Base-by-base conservation (phyloP, 1,140 invertebrate genomes). In the Drosophila gunungcola region DNA sequence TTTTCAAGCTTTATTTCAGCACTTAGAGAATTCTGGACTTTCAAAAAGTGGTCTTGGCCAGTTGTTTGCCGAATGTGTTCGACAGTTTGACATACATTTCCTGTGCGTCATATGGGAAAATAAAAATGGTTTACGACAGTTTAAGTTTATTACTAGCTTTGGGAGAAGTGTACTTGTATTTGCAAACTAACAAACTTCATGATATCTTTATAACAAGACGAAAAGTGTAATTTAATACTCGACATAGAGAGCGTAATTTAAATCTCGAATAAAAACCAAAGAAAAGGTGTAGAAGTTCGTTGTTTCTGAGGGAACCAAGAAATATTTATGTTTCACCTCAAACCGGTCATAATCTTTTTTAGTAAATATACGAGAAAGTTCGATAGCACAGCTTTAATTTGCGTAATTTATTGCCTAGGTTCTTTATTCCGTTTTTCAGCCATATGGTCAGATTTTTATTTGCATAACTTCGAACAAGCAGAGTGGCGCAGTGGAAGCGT, bases 401-500 rank as follows among this genome's bases (percentile, higher is more conserved):
- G 10, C 10, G 2, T 3, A 36, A 36, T 36, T 32, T 32, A 6
- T 32, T 29, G n/a, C n/a, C n/a, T n/a, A n/a, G 3, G 29, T 32
- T 32, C 4, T 32, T 32, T 32, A n/a, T 1, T 32, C 29, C 7
- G 5, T 6, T 32, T 32, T 32, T 32, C 29, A 32, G 4, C 29
- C 29, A 6, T 32, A 32, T 6, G 7, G 5, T 21, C 9, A 13
- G 13, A 7, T 42, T 5, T 7, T 21, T 16, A 43, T 10, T 3
- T 21, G n/a, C 4, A 9, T 13, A 0, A 16, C 7, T 43, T 3
- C 1, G 2, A 10, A 21, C 13, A 16, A 42, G 41, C 41, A 42
- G 41, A 42, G 41, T 16, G 41, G 41, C 96, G 97, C 97, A 97
- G 97, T 96, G 97, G 97, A 97, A 98, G 97, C 97, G 97, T 97